phyloP scores from a whole-genome alignment of 2,888 invertebrate genomes.

The Rotaria magnacalcarata region DNA sequence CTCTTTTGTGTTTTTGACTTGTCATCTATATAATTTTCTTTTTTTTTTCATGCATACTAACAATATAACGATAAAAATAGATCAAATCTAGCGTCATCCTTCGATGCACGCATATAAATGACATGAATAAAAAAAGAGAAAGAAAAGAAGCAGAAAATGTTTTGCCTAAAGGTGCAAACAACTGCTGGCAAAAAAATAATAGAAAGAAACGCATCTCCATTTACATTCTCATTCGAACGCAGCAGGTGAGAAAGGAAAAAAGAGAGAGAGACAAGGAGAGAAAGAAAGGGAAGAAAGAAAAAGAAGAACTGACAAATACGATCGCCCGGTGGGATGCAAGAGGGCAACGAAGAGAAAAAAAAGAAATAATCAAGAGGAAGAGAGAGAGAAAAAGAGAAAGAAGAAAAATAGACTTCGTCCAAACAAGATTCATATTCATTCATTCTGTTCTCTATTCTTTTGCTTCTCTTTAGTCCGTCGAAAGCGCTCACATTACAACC shows the following conservation, averaged over 20 bases:
- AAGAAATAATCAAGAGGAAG: background rate
- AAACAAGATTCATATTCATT: background rate
- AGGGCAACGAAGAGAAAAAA: background rate
- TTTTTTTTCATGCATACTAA: background rate
- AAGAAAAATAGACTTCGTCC: background rate
- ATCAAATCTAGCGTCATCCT: slow-evolving; percentile 26
- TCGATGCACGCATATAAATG: slow-evolving; percentile 26
- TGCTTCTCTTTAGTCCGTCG: background rate
- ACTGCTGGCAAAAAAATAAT: background rate
- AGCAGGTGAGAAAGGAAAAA: slow-evolving; percentile 2
- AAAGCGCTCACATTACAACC: background rate
- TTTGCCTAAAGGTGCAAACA: background rate
- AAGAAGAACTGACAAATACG: slow-evolving; percentile 3
- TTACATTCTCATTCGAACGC: background rate
- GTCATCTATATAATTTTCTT: slow-evolving; percentile 10
- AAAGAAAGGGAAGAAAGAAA: background rate
- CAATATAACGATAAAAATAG: slow-evolving; percentile 15
- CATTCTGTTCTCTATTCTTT: background rate
- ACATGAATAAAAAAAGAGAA: background rate
- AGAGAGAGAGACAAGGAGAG: background rate
- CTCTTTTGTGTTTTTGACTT: slow-evolving; percentile 21
- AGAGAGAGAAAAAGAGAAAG: background rate
- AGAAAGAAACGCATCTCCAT: background rate
- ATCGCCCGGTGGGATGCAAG: background rate
- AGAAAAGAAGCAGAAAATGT: background rate